Percentiles rank a stretch among this genome's conserved stretches.
These are phyloP conservation scores for Acromyrmex echinatior DNA, from an alignment of 1,140 invertebrate genomes.

Conservation along the genomic window DNA sequence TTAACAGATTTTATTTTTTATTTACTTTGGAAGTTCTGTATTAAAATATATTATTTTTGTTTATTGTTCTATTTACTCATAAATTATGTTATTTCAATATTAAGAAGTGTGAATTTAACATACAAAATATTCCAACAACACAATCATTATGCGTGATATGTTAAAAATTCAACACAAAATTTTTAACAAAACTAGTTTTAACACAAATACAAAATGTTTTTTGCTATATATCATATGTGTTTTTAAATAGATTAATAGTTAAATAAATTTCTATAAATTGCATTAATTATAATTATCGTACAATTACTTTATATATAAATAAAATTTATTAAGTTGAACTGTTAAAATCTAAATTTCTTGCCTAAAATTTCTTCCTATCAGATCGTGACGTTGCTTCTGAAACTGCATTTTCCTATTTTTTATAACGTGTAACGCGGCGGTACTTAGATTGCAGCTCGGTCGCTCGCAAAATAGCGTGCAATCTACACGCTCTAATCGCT, in stretches of 20 bases:
- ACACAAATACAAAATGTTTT: no score
- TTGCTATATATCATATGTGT: not conserved
- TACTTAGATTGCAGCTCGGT: constrained; percentile 23
- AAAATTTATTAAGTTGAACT: not conserved
- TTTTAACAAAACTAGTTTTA: no score
- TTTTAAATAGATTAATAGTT: not conserved
- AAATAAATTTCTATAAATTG: not conserved
- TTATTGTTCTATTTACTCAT: no score
- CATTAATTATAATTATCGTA: not conserved
- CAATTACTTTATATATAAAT: not conserved
- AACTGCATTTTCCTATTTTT: constrained; percentile 33
- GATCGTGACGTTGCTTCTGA: not conserved
- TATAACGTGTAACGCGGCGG: constrained; percentile 15
- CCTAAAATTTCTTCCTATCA: not conserved
- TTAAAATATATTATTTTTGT: no score
- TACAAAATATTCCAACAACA: no score
- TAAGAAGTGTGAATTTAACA: no score
- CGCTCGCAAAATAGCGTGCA: constrained; percentile 53
- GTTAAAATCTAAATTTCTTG: constrained; percentile 3
- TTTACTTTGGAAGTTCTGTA: no score
- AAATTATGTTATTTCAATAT: no score
- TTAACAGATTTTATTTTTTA: no score
- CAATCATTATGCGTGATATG: no score
- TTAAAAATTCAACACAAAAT: no score
- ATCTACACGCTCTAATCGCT: constrained; percentile 63